A percentile compares a stretch with the other conserved stretches of the same genome.
These are phyloP conservation scores for Enteromius radiatus DNA, from an alignment of 2,797 vertebrate genomes.

Conservation along the genomic window DNA sequence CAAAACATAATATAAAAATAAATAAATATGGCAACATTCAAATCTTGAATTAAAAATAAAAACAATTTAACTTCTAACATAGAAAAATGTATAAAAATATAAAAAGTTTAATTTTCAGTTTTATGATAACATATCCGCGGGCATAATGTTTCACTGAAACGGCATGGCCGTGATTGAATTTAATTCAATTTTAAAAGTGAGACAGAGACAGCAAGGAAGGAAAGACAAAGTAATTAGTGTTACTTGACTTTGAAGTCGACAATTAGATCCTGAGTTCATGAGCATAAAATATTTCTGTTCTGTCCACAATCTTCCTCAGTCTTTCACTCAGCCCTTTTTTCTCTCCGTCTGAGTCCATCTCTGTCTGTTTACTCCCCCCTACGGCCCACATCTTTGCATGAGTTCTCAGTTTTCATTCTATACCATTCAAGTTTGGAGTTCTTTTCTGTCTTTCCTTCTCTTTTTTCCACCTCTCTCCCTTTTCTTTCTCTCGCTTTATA, in stretches of 20 bases:
- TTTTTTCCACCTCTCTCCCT: slow-evolving; percentile 55
- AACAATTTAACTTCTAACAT: background rate
- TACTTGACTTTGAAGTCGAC: slow-evolving; percentile 19
- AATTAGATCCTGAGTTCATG: background rate
- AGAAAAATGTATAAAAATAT: background rate
- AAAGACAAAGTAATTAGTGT: slow-evolving; percentile 4
- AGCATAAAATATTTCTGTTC: slow-evolving; percentile 53
- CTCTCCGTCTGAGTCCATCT: background rate
- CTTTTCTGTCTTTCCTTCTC: slow-evolving; percentile 46
- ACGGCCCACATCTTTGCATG: slow-evolving; percentile 12
- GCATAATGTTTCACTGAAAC: background rate
- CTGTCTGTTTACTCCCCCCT: slow-evolving; percentile 35
- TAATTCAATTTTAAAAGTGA: background rate
- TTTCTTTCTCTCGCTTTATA: slow-evolving; percentile 57
- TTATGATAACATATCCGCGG: background rate
- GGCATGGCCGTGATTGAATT: background rate
- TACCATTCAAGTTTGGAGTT: slow-evolving; percentile 41
- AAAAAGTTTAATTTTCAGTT: background rate
- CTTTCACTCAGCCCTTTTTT: slow-evolving; percentile 4
- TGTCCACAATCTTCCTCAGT: background rate
- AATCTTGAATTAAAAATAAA: background rate
- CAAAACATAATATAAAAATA: background rate
- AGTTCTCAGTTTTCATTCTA: slow-evolving; percentile 46
- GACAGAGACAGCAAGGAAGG: background rate
- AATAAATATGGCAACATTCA: background rate